These are phyloP conservation scores for Neodiprion fabricii DNA, from an alignment of 1,140 invertebrate species.

Conservation along the genomic window DNA sequence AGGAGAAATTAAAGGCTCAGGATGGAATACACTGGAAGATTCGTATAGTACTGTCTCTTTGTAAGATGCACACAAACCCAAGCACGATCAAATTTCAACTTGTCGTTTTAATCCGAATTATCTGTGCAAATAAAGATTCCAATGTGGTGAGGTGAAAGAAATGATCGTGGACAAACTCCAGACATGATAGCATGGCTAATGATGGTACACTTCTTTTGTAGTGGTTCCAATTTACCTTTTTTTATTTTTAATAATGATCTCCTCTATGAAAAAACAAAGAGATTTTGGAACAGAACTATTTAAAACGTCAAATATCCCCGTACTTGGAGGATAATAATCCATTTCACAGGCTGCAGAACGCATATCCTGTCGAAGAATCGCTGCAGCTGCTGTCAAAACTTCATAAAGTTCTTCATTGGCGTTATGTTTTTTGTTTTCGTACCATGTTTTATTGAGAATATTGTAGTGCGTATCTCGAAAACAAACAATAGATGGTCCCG, in stretches of 20 bases:
- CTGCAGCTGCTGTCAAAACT: conserved; percentile 33
- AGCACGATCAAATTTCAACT: conserved; percentile 29
- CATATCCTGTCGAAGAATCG: conserved; percentile 38
- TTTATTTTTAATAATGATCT: conserved; percentile 24
- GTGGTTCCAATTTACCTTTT: conserved; percentile 10
- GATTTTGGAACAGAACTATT: conserved; percentile 23
- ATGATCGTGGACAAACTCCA: conserved; percentile 29
- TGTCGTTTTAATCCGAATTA: conserved; percentile 34
- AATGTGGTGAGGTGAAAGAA: conserved; percentile 24
- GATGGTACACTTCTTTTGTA: conserved; percentile 22
- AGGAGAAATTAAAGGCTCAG: conserved; percentile 9
- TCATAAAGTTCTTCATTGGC: conserved; percentile 28
- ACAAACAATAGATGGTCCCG: conserved; percentile 37
- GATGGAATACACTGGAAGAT: conserved; percentile 31
- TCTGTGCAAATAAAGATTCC: conserved; percentile 27
- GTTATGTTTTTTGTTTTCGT: conserved; percentile 23
- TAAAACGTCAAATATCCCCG: conserved; percentile 27
- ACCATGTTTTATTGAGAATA: conserved; percentile 33
- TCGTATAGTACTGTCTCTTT: conserved; percentile 36
- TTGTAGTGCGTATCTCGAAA: conserved; percentile 33
- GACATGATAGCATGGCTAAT: conserved; percentile 31
- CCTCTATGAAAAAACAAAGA: conserved; percentile 14
- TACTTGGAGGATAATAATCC: conserved; percentile 28
- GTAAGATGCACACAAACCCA: conserved; percentile 43
- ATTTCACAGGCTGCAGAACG: conserved; percentile 33